Percentiles rank a stretch among this genome's conserved stretches.
Conservation (phyloP, 2,113 vertebrate genomes). For the Acanthochromis polyacanthus region DNA sequence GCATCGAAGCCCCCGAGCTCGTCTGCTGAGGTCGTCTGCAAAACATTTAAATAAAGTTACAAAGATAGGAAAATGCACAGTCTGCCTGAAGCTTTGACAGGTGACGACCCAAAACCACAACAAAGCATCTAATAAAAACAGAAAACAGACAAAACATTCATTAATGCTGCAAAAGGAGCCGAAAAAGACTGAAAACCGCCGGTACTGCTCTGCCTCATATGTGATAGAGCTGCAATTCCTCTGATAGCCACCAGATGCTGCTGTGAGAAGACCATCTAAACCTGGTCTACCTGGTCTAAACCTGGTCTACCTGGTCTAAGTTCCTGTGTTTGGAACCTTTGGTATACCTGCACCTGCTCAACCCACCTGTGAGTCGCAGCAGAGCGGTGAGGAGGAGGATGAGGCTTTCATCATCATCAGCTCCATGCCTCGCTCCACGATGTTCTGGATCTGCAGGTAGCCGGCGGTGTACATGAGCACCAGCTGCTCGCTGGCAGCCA, state of each 20-base stretch:
- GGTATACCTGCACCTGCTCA: not conserved
- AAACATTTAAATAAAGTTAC: not conserved
- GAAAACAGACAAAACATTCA: too few relatives aligned
- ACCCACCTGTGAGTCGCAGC: conserved; percentile 91
- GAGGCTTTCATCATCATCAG: conserved; percentile 98
- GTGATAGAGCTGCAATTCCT: not conserved
- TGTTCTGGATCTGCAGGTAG: conserved; percentile 99
- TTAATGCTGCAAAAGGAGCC: too few relatives aligned
- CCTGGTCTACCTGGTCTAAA: not conserved
- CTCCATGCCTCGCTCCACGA: conserved; percentile 96
- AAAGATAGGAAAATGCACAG: not conserved
- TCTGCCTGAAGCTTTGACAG: too few relatives aligned
- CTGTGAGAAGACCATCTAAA: not conserved
- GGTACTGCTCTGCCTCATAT: too few relatives aligned
- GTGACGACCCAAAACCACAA: too few relatives aligned
- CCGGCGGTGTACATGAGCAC: conserved; percentile 99
- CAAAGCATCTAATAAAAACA: too few relatives aligned
- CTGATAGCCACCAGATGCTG: conserved; percentile 7
- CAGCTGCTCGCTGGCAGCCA: conserved; percentile 96
- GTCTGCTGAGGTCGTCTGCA: conserved; percentile 90
- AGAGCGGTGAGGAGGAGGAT: conserved; percentile 88
- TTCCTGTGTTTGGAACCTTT: too few relatives aligned
- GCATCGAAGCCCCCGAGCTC: conserved; percentile 87
- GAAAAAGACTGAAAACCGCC: too few relatives aligned
- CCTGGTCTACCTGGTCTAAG: too few relatives aligned